These are phyloP conservation scores for Ecliptopera silaceata DNA, from an alignment of 2,888 invertebrate species.

Conservation along the genomic window DNA sequence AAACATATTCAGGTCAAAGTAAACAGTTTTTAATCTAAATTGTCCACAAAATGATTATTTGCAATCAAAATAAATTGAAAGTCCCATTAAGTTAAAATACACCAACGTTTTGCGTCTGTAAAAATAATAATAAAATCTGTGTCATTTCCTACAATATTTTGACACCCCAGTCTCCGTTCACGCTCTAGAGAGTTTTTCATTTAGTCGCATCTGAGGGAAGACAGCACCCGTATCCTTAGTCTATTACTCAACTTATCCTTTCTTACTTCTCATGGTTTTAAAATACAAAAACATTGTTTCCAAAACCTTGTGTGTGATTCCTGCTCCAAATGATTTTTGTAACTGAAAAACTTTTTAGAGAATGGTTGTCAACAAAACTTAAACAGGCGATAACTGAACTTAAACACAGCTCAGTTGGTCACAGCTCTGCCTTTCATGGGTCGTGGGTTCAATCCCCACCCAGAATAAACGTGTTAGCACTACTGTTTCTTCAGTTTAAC, in stretches of 20 bases:
- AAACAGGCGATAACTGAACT: too few species aligned
- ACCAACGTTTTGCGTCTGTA: slow-evolving; percentile 1
- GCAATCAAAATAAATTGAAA: not conserved
- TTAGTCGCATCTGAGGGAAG: slow-evolving; percentile 9
- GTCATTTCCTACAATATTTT: slow-evolving; percentile 18
- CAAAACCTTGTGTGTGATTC: too few species aligned
- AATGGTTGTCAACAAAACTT: too few species aligned
- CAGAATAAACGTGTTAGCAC: too few species aligned
- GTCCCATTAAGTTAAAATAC: not conserved
- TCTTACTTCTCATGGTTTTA: not conserved
- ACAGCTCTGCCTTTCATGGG: too few species aligned
- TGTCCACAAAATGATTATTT: not conserved
- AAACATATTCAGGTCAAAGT: too few species aligned
- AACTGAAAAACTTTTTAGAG: too few species aligned
- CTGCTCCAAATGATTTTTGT: too few species aligned
- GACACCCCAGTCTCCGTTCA: slow-evolving; percentile 8
- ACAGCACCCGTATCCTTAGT: not conserved
- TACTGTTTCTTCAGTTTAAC: too few species aligned
- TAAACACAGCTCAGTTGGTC: too few species aligned
- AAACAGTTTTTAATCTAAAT: not conserved
- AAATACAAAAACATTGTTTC: too few species aligned
- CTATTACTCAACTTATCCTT: not conserved
- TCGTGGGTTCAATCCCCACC: too few species aligned
- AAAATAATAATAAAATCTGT: slow-evolving; percentile 9
- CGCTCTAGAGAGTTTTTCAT: slow-evolving; percentile 17